Percentiles rank a stretch among this genome's conserved stretches.
phyloP scores from a whole-genome alignment of 2,113 vertebrate species.

The Perognathus longimembris region DNA sequence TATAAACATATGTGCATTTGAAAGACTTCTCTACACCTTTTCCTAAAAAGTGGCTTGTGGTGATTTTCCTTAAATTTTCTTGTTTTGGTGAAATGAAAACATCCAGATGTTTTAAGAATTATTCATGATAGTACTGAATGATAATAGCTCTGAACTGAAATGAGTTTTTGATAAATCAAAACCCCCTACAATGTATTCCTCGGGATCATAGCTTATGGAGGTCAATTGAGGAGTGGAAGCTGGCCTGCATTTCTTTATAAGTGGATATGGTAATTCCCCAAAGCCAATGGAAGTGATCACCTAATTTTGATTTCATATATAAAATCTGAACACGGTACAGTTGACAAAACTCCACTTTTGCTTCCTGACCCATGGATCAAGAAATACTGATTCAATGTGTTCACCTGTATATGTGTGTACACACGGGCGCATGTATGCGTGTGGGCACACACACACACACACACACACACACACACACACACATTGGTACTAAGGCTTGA shows the following conservation, averaged over 20 bases:
- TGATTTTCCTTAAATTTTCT: background rate
- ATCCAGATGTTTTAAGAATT: background rate
- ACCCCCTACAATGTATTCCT: background rate
- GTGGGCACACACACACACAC: too few species aligned
- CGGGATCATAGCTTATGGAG: background rate
- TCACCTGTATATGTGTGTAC: too few species aligned
- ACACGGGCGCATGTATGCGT: too few species aligned
- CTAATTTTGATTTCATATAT: background rate
- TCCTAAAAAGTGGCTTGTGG: background rate
- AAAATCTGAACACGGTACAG: background rate
- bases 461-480: too few species aligned
- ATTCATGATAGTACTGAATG: background rate
- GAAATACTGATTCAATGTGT: background rate
- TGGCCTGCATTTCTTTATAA: background rate
- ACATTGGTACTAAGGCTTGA: too few species aligned
- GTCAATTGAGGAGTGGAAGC: constrained; percentile 24
- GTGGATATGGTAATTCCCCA: background rate
- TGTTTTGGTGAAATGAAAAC: constrained; percentile 10
- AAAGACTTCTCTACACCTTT: background rate
- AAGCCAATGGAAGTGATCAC: background rate
- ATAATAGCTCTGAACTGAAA: background rate
- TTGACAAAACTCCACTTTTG: background rate
- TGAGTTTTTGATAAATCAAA: constrained; percentile 31
- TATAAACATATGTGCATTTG: background rate
- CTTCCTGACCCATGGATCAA: background rate